phyloP scores from a whole-genome alignment of 2,888 invertebrate species.

The Ptilodon capucinus region DNA sequence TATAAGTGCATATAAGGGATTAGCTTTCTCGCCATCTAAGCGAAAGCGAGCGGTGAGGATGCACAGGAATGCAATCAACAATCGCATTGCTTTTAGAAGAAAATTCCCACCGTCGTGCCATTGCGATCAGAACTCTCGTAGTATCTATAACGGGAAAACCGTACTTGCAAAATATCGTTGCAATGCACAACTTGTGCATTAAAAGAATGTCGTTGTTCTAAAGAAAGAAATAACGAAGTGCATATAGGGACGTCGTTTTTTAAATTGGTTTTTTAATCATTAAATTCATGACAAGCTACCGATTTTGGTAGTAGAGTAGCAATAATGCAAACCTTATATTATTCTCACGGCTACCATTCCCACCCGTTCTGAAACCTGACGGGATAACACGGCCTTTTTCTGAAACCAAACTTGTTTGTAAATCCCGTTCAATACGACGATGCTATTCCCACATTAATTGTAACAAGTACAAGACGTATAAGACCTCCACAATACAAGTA shows the following conservation, averaged over 20 bases:
- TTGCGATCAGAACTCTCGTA: constrained; percentile 1
- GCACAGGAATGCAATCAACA: constrained; percentile 38
- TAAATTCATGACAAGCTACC: background rate
- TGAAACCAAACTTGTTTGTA: background rate
- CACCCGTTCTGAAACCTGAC: background rate
- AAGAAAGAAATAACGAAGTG: background rate
- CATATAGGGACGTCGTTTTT: too few relatives aligned
- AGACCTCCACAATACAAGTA: too few relatives aligned
- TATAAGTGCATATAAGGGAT: constrained; percentile 28
- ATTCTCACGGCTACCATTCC: background rate
- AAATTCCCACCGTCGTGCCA: background rate
- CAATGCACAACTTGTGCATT: background rate
- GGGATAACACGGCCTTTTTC: background rate
- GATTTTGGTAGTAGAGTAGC: background rate
- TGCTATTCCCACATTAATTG: background rate
- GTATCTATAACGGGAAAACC: background rate
- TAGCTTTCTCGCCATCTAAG: constrained; percentile 35
- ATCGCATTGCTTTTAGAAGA: constrained; percentile 6
- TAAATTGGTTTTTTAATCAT: too few relatives aligned
- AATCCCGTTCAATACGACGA: background rate
- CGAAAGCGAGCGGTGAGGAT: constrained; percentile 44
- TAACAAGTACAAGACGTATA: too few relatives aligned
- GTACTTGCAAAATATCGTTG: background rate
- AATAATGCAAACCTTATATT: background rate
- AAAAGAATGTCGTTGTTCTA: background rate